phyloP scores from a whole-genome alignment of 35 echinoderm and acorn worm species.

The Chiridota heheva region DNA sequence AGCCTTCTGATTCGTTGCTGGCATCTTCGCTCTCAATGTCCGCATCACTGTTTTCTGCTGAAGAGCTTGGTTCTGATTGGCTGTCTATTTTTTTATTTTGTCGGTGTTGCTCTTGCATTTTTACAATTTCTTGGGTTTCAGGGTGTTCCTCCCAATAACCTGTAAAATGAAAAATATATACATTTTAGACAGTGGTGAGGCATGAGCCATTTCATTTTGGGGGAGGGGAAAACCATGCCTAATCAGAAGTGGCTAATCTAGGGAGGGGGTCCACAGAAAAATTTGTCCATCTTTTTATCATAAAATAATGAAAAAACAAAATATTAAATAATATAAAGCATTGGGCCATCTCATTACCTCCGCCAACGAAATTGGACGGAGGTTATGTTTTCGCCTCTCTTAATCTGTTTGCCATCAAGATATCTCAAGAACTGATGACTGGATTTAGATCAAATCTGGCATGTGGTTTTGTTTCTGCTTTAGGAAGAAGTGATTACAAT shows the following conservation, averaged over 20 bases:
- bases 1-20: too few species aligned
- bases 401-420: too few species aligned
- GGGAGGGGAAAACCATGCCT: neutral
- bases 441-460: too few species aligned
- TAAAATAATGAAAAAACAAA: neutral
- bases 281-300: neutral
- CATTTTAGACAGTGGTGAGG: neutral
- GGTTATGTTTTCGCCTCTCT: too few species aligned
- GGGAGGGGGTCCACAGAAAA: neutral
- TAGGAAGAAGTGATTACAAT: too few species aligned
- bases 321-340: neutral
- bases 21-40: constrained; percentile 89
- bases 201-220: neutral
- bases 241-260: neutral
- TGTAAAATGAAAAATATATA: constrained; percentile 9
- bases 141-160: constrained; percentile 82
- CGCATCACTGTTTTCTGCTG: constrained; percentile 78
- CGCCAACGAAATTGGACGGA: too few species aligned
- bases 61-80: constrained; percentile 76
- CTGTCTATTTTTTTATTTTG: constrained; percentile 48
- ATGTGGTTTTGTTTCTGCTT: too few species aligned
- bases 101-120: constrained; percentile 73
- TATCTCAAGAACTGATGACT: too few species aligned
- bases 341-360: neutral
- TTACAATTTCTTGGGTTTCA: constrained; percentile 70